Conservation (phyloP, 2,888 invertebrate species). For the Beris chalybata region DNA sequence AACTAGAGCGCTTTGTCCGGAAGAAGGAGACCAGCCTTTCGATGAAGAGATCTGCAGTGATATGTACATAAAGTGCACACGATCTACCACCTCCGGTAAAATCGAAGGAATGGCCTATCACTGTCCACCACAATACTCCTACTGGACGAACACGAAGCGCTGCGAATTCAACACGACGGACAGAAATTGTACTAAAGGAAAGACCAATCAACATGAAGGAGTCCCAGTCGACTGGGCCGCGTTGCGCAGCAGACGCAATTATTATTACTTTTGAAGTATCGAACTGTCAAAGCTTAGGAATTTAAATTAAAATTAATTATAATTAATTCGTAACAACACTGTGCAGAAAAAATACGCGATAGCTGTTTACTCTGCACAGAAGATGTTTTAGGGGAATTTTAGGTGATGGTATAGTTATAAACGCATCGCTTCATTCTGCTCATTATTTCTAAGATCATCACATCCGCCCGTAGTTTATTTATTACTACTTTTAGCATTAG, state of each 20-base stretch:
- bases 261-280: constrained; percentile 42
- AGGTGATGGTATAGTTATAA: too few relatives aligned
- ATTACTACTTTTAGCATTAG: too few relatives aligned
- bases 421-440: too few relatives aligned
- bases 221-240: constrained; percentile 55
- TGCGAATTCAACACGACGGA: constrained; percentile 70
- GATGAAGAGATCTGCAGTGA: constrained; percentile 69
- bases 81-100: constrained; percentile 56
- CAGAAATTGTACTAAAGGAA: constrained; percentile 59
- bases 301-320: too few relatives aligned
- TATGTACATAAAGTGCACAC: constrained; percentile 72
- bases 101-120: constrained; percentile 72
- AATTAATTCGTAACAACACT: too few relatives aligned
- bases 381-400: too few relatives aligned
- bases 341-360: too few relatives aligned
- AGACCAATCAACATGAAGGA: constrained; percentile 41
- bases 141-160: constrained; percentile 75
- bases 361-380: too few relatives aligned
- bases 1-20: constrained; percentile 64
- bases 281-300: constrained; percentile 4
- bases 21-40: constrained; percentile 70
- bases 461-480: too few relatives aligned
- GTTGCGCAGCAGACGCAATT: constrained; percentile 50
- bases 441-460: too few relatives aligned
- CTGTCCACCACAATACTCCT: constrained; percentile 75